Base-by-base conservation (phyloP, 2,113 vertebrate genomes). In the Suricata suricatta region DNA sequence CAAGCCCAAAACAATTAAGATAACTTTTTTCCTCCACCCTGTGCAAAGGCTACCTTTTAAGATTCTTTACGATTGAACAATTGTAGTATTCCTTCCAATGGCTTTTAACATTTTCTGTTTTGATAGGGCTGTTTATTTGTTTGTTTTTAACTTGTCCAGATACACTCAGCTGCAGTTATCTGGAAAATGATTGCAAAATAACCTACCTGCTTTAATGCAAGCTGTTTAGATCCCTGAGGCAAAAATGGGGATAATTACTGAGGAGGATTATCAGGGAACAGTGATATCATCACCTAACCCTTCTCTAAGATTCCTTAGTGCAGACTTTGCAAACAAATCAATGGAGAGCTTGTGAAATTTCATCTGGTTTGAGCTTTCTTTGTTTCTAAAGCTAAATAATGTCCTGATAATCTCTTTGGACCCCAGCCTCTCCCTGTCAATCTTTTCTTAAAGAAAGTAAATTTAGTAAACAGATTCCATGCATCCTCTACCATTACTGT, bases 141-240 rank as follows among this genome's bases (percentile, higher is more conserved):
- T 82, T 21, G 57, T 89, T 77, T 44, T 87, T 44, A 47, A 12
- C 23, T 74, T 88, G 38, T 80, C 57, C 74, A 86, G 68, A 93
- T 97, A 93, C 7, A 87, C 38, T 95, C 38, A 90, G 31, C 60
- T 80, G 79, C 72, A 84, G 88, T 89, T 97, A 90, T 90, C 63
- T 96, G 41, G n/a, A 80, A 90, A 95, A 74, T 79, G 52, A 90
- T 72, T 96, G 71, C 82, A 93, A 93, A 96, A 90, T 38, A 94
- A 52, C 71, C 60, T 77, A 95, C 79, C 68, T 97, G 83, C 83
- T 82, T 93, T 77, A 80, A 64, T 54, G 25, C 5, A 21, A 72
- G 57, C 93, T 95, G 71, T 83, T 69, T 76, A 90, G 50, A 57
- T 74, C 79, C 72, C 89, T 50, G 47, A 95, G 93, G 92, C 79